A percentile compares a stretch with the other conserved stretches of the same genome.
These are phyloP conservation scores for Agrilus planipennis DNA, from an alignment of 1,140 invertebrate species.

Conservation along the genomic window DNA sequence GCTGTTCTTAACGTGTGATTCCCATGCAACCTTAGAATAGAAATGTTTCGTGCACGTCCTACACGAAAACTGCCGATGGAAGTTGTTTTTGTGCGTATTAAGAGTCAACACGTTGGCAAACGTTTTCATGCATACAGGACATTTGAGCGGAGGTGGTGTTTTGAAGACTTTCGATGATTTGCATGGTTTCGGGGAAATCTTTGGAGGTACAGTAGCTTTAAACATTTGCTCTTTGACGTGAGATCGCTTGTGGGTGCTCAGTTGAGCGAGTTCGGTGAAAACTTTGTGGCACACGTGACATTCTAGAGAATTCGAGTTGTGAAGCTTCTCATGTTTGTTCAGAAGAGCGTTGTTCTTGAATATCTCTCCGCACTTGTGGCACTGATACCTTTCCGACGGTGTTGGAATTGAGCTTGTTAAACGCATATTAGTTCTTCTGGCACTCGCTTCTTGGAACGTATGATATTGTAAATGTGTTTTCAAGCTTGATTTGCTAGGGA, in stretches of 20 bases:
- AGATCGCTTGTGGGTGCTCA: conserved; percentile 22
- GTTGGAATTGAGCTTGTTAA: conserved; percentile 10
- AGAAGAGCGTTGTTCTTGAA: conserved; percentile 27
- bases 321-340: conserved; percentile 18
- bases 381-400: conserved; percentile 20
- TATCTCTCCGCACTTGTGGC: conserved; percentile 17
- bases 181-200: conserved; percentile 18
- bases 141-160: conserved; percentile 14
- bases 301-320: conserved; percentile 7
- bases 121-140: conserved; percentile 18
- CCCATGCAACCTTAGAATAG: conserved; percentile 19
- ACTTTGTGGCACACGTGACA: conserved; percentile 21
- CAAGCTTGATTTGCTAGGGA: conserved; percentile 44
- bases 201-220: conserved; percentile 16
- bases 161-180: background rate
- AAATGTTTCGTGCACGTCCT: conserved; percentile 16
- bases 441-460: conserved; percentile 18
- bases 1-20: conserved; percentile 17
- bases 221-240: conserved; percentile 25
- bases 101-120: conserved; percentile 14
- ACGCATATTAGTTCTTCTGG: conserved; percentile 5
- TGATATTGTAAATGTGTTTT: conserved; percentile 39
- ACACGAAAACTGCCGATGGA: conserved; percentile 22
- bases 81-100: conserved; percentile 18
- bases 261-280: conserved; percentile 16